A percentile compares a stretch with the other conserved stretches of the same genome.
Evolutionary conservation across 2,888 invertebrate genomes (phyloP).

Genomic region (Dorcus hopei): DNA sequence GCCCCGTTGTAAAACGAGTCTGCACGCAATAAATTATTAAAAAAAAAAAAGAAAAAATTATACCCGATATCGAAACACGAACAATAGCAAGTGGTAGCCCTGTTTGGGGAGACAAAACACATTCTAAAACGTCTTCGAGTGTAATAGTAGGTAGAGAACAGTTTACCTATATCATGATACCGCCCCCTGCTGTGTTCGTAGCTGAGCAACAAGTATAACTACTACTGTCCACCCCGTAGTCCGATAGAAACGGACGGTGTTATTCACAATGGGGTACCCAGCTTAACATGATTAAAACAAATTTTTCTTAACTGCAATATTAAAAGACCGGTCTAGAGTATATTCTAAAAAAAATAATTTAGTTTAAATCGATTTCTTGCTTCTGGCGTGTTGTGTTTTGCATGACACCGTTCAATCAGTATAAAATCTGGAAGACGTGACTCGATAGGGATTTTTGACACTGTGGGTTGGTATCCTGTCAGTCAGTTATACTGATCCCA

Average conservation of each 20-base stretch:
- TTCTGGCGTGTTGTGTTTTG: too few species aligned
- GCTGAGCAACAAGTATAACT: conserved; percentile 25
- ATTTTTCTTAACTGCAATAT: too few species aligned
- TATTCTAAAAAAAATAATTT: too few species aligned
- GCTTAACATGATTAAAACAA: too few species aligned
- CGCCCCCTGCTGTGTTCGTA: conserved; percentile 21
- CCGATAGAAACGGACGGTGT: conserved; percentile 15
- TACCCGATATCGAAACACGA: too few species aligned
- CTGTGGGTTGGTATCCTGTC: conserved; percentile 37
- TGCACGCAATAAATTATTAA: too few species aligned
- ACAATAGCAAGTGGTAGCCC: too few species aligned
- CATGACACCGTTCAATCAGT: conserved; percentile 9
- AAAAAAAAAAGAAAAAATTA: too few species aligned
- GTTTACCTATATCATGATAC: conserved; percentile 24
- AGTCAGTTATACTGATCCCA: conserved; percentile 39
- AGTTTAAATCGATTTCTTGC: too few species aligned
- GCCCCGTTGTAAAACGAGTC: too few species aligned
- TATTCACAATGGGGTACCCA: not conserved
- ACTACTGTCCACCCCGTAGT: conserved; percentile 22
- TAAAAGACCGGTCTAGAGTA: too few species aligned
- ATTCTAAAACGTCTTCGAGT: conserved; percentile 1
- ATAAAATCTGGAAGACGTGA: conserved; percentile 23
- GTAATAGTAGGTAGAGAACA: conserved; percentile 1
- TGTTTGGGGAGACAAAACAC: not conserved
- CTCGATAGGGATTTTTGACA: conserved; percentile 35